Base-by-base conservation (phyloP, 2,113 vertebrate genomes). In the Choloepus hoffmanni region DNA sequence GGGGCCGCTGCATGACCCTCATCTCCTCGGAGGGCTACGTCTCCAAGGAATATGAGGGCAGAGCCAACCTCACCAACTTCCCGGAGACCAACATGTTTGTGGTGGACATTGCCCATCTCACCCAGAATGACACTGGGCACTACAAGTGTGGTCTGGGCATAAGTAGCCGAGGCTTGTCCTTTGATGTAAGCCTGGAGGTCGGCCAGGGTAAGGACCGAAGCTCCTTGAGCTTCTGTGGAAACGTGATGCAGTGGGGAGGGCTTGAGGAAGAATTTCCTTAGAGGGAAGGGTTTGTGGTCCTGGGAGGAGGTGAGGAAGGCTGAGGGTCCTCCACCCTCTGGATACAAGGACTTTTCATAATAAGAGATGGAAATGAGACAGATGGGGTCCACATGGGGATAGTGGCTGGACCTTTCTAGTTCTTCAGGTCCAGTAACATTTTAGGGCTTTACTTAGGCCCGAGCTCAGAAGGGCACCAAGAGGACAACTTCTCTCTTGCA, bases 91-190 rank as follows among this genome's bases (percentile, higher is more conserved):
- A 89, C 0, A 36, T 40, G 3, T 98, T 99, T 72, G 94, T 95
- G 77, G 36, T 99, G 15, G 10, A 53, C 62, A 85, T 99, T 16
- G 62, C 76, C 0, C 0, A 3, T 0, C 97, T 99, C 4, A 28
- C 0, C 0, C 2, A 0, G 15, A 23, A 1, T 0, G 98, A 99
- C 0, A 1, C 45, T 0, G 98, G 98, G 77, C 53, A 0, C 50
- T 99, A 98, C 96, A 98, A 97, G 94, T 99, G 98, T 0, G 99
- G 99, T 0, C 0, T 99, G 5, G 98, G 98, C 2, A 2, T 92
- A 36, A 97, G 16, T 0, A 95, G 21, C 81, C 94, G 77, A 9
- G 98, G 98, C 2, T 97, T 99, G 1, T 98, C 86, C 89, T 85
- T 98, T 89, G 94, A 3, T 0, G 96, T 99, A 40, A 94, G 0